Evolutionary conservation across 2,113 vertebrate genomes (phyloP), one percentile per base, ranked within the genome.

Genomic region (Charadrius vociferus): DNA sequence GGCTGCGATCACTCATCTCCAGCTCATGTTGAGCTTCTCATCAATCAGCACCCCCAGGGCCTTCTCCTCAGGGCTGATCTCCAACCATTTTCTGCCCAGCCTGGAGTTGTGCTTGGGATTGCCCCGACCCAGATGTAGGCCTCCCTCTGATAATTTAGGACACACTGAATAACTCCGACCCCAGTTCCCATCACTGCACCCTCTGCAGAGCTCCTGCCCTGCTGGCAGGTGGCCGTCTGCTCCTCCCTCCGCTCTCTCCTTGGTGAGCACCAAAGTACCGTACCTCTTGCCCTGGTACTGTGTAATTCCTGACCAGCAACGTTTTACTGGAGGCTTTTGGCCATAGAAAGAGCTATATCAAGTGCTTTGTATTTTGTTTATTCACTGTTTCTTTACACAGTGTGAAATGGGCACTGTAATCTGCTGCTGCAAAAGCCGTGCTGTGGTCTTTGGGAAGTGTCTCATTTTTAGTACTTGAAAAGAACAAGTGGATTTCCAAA

Each of bases 231-330:
- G 22, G 18, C 45, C 3, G 1, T 14, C 47, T 61, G 45, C 26
- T 68, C 49, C 63, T 70, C 27, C 19, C 12, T 47, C 47, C 22
- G 43, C 36, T n/a, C 9, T 14, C 43, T 41, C 30, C 21, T 26
- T 22, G 36, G 36, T 1, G 4, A 24, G 12, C 7, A 34, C 6
- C 23, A 15, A n/a, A 49, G 63, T 7, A 6, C 23, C 1, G 0
- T 4, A 4, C 23, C 21, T 74, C 49, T 20, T 39, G 26, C 19
- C 49, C 34, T 4, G 4, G 8, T 9, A 4, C 62, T 15, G 3
- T 18, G 36, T 12, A 17, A 49, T n/a, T 72, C 36, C 83, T 83
- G 16, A 14, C n/a, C 21, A 70, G n/a, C 17, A 21, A 9, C 2
- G 30, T 13, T 75, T 45, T 59, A 10, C 17, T 14, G 34, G 36